A percentile compares a stretch with the other conserved stretches of the same genome.
Conservation (phyloP, 92 coral and sea anemone genomes). For the Epizoanthus ramosus region DNA sequence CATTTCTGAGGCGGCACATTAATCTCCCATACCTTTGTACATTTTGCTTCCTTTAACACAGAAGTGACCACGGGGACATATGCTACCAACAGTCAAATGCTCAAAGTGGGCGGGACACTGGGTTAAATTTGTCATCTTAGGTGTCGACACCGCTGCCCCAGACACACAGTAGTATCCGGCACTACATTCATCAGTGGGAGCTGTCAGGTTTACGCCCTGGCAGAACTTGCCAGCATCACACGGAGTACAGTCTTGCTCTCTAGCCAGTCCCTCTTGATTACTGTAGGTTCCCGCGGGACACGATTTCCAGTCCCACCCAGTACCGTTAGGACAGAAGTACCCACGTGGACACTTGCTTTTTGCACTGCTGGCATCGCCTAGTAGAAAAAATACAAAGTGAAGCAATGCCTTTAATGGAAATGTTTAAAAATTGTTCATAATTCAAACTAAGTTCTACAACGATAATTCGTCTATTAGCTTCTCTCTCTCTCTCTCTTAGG, state of each 20-base stretch:
- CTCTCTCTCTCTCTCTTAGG: too few relatives aligned
- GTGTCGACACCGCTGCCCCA: constrained; percentile 84
- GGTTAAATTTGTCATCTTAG: constrained; percentile 90
- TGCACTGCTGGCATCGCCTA: constrained; percentile 56
- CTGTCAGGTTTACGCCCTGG: constrained; percentile 81
- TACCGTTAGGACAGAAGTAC: constrained; percentile 92
- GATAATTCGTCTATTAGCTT: too few relatives aligned
- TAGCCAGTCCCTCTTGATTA: constrained; percentile 61
- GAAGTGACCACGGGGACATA: constrained; percentile 92
- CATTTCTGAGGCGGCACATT: background rate
- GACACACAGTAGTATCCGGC: constrained; percentile 92
- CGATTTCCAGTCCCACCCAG: constrained; percentile 85
- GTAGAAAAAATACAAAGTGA: background rate
- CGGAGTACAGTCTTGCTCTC: constrained; percentile 89
- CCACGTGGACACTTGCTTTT: constrained; percentile 88
- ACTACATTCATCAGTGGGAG: constrained; percentile 82
- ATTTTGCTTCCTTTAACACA: constrained; percentile 69
- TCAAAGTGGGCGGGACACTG: constrained; percentile 90
- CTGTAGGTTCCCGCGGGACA: constrained; percentile 96
- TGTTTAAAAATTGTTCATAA: background rate
- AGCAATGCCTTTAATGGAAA: background rate
- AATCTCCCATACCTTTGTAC: constrained; percentile 66
- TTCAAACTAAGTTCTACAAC: too few relatives aligned
- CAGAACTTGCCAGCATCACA: constrained; percentile 94
- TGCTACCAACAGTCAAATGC: constrained; percentile 79